Percentiles rank a stretch among this genome's conserved stretches.
phyloP scores from a whole-genome alignment of 2,113 vertebrate species.

The Microcebus lehilahytsara region DNA sequence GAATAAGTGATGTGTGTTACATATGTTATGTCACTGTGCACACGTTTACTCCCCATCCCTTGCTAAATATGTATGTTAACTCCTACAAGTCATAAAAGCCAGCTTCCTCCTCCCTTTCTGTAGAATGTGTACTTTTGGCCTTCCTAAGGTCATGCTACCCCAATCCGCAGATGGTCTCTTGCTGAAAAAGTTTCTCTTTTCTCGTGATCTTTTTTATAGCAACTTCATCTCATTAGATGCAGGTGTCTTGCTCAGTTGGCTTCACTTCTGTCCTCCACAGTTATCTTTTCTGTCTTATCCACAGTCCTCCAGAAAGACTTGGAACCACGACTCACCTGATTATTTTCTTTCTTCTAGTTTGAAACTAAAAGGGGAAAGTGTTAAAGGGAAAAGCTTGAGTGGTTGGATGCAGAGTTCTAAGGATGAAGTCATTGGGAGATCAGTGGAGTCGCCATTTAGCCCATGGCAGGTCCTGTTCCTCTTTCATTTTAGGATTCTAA shows the following conservation, averaged over 20 bases:
- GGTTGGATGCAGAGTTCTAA: not conserved
- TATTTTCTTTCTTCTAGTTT: not conserved
- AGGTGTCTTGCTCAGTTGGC: not conserved
- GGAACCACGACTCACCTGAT: not conserved
- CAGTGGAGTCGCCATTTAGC: not conserved
- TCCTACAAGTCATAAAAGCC: too few species aligned
- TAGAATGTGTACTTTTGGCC: too few species aligned
- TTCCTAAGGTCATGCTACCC: too few species aligned
- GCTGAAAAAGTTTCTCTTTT: too few species aligned
- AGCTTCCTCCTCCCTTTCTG: too few species aligned
- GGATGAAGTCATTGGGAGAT: too few species aligned
- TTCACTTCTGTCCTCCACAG: not conserved
- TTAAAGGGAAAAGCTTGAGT: not conserved
- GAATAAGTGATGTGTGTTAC: too few species aligned
- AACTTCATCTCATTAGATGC: not conserved
- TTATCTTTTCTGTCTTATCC: not conserved
- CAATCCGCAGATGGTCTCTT: too few species aligned
- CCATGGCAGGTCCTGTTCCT: not conserved
- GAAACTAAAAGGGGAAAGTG: not conserved
- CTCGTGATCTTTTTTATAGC: too few species aligned
- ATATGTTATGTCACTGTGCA: too few species aligned
- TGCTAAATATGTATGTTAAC: too few species aligned
- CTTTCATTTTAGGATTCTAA: not conserved
- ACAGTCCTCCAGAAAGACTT: not conserved
- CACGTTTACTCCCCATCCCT: too few species aligned